A percentile compares a stretch with the other conserved stretches of the same genome.
Evolutionary conservation across 2,888 invertebrate species (phyloP).

Genomic region (Andrena praecox): DNA sequence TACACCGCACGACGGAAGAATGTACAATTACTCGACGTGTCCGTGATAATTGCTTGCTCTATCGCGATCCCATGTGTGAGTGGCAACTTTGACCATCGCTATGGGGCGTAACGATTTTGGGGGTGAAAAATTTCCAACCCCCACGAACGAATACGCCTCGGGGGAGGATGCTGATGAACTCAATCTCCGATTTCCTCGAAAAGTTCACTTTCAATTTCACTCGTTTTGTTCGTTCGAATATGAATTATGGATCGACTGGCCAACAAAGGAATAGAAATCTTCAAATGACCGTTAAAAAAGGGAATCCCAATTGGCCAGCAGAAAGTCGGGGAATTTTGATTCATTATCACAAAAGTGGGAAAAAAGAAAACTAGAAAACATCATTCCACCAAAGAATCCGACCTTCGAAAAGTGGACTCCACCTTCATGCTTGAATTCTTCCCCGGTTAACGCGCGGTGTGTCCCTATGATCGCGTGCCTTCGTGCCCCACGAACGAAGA

Average conservation of each 20-base stretch:
- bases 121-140: slow-evolving; percentile 16
- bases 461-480: slow-evolving; percentile 8
- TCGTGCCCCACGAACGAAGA: slow-evolving; percentile 10
- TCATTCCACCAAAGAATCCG: not conserved
- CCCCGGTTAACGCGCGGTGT: not conserved
- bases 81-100: slow-evolving; percentile 25
- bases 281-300: not conserved
- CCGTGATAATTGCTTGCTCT: slow-evolving; percentile 54
- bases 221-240: not conserved
- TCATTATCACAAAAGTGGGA: too few relatives aligned
- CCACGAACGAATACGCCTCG: not conserved
- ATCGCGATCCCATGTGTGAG: slow-evolving; percentile 37
- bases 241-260: not conserved
- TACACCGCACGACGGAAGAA: slow-evolving; percentile 44
- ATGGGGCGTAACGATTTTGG: slow-evolving; percentile 49
- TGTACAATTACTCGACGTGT: slow-evolving; percentile 53
- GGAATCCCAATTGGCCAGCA: not conserved
- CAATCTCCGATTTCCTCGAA: slow-evolving; percentile 17
- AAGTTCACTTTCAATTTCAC: slow-evolving; percentile 30
- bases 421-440: not conserved
- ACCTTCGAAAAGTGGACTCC: not conserved
- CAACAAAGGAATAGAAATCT: not conserved
- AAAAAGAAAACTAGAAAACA: too few relatives aligned
- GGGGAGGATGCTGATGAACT: not conserved
- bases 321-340: too few relatives aligned